These are phyloP conservation scores for Emmelina monodactyla DNA, from an alignment of 2,888 invertebrate species.

Conservation along the genomic window DNA sequence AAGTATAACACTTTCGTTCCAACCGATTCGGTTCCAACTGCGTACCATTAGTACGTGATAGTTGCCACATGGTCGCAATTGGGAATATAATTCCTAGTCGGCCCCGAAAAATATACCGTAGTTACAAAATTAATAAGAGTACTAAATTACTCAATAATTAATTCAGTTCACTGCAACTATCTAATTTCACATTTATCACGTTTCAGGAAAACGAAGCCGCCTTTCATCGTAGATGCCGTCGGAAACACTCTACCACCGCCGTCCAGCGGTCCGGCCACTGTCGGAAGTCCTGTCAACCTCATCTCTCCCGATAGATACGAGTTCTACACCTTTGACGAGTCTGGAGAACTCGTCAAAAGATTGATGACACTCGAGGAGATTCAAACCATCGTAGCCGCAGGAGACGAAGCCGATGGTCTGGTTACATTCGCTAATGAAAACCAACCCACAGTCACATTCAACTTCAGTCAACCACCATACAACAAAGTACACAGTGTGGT, in stretches of 20 bases:
- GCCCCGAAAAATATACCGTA: too few species aligned
- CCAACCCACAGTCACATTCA: slow-evolving; percentile 51
- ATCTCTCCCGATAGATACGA: slow-evolving; percentile 85
- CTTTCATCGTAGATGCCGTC: slow-evolving; percentile 73
- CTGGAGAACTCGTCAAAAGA: slow-evolving; percentile 81
- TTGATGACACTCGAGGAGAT: slow-evolving; percentile 87
- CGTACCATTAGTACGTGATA: too few species aligned
- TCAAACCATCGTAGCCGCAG: slow-evolving; percentile 83
- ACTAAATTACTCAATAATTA: slow-evolving; percentile 1
- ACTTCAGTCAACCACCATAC: slow-evolving; percentile 64
- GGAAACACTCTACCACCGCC: slow-evolving; percentile 74
- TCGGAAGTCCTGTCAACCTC: slow-evolving; percentile 82
- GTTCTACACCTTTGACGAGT: slow-evolving; percentile 86
- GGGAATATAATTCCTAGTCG: too few species aligned
- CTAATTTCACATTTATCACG: neutral
- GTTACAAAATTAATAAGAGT: too few species aligned
- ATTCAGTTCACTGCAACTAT: slow-evolving; percentile 3
- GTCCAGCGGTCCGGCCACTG: slow-evolving; percentile 63
- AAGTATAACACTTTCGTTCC: too few species aligned
- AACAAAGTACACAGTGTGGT: slow-evolving; percentile 82
- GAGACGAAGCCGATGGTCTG: slow-evolving; percentile 72
- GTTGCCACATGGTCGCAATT: too few species aligned
- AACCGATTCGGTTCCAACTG: too few species aligned
- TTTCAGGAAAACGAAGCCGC: slow-evolving; percentile 52
- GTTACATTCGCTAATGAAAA: slow-evolving; percentile 58